Evolutionary conservation across 2,797 vertebrate species (phyloP).

Genomic region (Xiphophorus birchmanni): DNA sequence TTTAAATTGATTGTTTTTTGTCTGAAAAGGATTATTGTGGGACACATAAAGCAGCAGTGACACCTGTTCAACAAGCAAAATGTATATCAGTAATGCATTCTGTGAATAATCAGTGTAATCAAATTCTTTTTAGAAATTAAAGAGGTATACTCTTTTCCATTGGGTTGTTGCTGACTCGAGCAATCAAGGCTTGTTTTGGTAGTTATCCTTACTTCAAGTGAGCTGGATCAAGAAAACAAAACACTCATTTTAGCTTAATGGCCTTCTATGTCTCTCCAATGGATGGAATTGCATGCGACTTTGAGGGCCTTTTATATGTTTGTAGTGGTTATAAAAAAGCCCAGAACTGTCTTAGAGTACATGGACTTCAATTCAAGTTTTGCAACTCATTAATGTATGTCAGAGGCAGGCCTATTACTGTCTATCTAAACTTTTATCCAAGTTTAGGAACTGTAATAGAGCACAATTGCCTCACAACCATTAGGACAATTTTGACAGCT

Average conservation of each 20-base stretch:
- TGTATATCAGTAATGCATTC: too few relatives aligned
- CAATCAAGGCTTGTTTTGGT: background rate
- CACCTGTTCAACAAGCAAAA: too few relatives aligned
- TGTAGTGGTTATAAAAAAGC: background rate
- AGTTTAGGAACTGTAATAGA: background rate
- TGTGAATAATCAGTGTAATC: background rate
- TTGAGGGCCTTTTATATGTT: background rate
- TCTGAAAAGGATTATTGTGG: background rate
- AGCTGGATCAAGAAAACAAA: background rate
- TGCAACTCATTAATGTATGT: constrained; percentile 1
- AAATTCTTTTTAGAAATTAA: background rate
- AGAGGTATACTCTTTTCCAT: background rate
- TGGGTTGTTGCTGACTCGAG: background rate
- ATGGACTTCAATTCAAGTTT: background rate
- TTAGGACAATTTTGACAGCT: background rate
- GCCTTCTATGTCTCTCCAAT: background rate
- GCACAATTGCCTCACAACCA: background rate
- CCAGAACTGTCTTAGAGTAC: background rate
- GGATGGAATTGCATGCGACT: background rate
- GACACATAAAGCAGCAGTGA: background rate
- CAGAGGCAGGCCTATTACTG: background rate
- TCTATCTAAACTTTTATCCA: background rate
- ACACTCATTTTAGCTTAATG: background rate
- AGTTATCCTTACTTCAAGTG: background rate
- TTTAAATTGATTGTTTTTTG: background rate